Conservation (phyloP, 2,113 vertebrate species). For the Lontra canadensis region DNA sequence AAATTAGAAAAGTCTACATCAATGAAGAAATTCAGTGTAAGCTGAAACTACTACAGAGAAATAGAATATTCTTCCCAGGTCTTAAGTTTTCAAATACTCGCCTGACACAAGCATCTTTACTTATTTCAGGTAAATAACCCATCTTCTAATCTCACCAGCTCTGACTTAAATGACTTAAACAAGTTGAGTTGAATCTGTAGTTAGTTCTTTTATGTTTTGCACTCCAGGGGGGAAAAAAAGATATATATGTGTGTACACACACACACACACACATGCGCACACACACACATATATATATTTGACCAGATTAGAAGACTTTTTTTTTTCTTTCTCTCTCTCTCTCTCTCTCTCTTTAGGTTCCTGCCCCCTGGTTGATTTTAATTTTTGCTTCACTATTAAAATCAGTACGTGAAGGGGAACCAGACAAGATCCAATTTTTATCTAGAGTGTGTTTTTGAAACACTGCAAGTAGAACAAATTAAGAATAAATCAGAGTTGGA, state of each 20-base stretch:
- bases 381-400: slow-evolving; percentile 49
- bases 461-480: not conserved
- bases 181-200: not conserved
- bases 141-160: not conserved
- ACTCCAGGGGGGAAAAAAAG: not conserved
- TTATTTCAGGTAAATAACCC: not conserved
- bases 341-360: not conserved
- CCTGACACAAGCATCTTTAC: not conserved
- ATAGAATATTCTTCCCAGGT: not conserved
- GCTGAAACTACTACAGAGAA: not conserved
- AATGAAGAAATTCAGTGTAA: not conserved
- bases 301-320: not conserved
- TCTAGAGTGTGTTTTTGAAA: not conserved
- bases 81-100: not conserved
- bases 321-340: not conserved
- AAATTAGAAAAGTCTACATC: not conserved
- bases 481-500: not conserved
- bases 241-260: not conserved
- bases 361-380: slow-evolving; percentile 10
- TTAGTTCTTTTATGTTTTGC: not conserved
- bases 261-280: not conserved
- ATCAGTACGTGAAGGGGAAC: not conserved
- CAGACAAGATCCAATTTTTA: not conserved
- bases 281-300: not conserved
- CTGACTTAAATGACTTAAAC: not conserved